Evolutionary conservation across 2,797 vertebrate genomes (phyloP).

Genomic region (Aphelocoma californica): DNA sequence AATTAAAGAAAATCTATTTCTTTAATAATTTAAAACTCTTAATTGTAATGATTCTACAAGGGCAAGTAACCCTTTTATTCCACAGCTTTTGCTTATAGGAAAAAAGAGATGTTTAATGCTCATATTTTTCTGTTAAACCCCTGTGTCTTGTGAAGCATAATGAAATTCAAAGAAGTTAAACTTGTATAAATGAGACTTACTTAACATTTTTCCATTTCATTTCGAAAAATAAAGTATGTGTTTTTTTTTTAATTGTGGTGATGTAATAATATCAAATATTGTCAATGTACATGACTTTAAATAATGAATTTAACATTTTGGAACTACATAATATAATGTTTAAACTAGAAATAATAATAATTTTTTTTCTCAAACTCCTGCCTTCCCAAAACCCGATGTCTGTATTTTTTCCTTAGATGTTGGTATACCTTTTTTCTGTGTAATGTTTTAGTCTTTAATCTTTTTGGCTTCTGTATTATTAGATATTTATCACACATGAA

Average conservation of each 20-base stretch:
- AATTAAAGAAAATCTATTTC: background rate
- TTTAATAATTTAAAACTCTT: background rate
- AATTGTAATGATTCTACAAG: background rate
- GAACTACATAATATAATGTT: background rate
- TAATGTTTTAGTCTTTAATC: background rate
- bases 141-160: background rate
- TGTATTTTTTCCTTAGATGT: background rate
- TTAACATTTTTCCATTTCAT: background rate
- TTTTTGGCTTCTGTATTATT: background rate
- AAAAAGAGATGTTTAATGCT: background rate
- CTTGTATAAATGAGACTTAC: background rate
- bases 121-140: background rate
- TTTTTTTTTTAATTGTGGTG: background rate
- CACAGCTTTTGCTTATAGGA: background rate
- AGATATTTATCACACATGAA: background rate
- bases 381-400: background rate
- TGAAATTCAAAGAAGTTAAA: background rate
- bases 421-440: background rate
- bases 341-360: background rate
- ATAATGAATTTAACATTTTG: background rate
- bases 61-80: background rate
- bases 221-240: background rate
- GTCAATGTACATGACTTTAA: background rate
- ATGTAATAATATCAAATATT: background rate
- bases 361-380: background rate